These are phyloP conservation scores for Sakesphorus luctuosus DNA, from an alignment of 2,113 vertebrate genomes.

Conservation along the genomic window DNA sequence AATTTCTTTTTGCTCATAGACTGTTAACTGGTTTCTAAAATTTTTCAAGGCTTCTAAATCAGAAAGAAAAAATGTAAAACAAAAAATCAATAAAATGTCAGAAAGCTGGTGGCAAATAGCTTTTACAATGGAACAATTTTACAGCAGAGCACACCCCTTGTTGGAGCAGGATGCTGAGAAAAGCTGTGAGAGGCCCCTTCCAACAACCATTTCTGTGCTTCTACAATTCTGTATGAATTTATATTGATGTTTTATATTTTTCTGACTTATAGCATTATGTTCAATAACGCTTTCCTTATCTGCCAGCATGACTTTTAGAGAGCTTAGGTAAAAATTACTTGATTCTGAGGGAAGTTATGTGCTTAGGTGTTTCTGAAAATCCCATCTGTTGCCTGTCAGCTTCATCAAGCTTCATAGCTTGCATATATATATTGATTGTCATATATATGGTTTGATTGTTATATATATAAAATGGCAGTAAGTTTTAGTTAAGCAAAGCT, in stretches of 20 bases:
- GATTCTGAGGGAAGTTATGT: neutral
- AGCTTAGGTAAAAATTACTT: neutral
- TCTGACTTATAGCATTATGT: neutral
- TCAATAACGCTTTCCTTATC: neutral
- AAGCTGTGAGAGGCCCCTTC: neutral
- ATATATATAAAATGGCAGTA: neutral
- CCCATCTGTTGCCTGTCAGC: neutral
- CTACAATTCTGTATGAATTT: neutral
- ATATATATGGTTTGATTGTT: no score
- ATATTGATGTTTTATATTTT: neutral
- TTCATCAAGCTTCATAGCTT: neutral
- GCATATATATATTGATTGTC: neutral
- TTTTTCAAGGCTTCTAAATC: conserved; percentile 87
- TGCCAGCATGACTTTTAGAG: neutral
- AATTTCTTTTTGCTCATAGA: conserved; percentile 90
- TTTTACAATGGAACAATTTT: conserved; percentile 1
- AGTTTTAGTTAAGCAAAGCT: neutral
- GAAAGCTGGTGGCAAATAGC: neutral
- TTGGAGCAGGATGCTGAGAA: neutral
- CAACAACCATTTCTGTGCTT: neutral
- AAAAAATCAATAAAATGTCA: neutral
- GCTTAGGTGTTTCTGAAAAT: neutral
- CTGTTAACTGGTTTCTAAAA: conserved; percentile 86
- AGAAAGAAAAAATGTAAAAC: conserved; percentile 32
- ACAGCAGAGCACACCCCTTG: neutral